Evolutionary conservation across 2,113 vertebrate species (phyloP).

Genomic region (Indicator indicator): DNA sequence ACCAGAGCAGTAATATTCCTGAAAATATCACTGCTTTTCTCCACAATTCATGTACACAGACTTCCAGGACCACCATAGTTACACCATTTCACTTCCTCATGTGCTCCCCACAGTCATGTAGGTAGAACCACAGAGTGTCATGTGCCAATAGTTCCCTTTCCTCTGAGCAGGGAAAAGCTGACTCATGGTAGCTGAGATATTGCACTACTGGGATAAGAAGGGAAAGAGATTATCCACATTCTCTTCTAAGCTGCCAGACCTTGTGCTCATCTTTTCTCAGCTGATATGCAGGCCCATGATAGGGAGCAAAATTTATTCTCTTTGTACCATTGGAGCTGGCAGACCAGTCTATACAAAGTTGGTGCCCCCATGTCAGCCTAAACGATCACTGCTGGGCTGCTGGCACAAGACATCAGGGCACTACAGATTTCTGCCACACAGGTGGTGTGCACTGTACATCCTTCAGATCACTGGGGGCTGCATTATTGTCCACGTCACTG

Average conservation of each 20-base stretch:
- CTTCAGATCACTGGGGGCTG: neutral
- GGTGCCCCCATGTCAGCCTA: neutral
- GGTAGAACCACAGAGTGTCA: neutral
- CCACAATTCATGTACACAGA: neutral
- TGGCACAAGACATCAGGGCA: fast-evolving
- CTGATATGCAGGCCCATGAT: neutral
- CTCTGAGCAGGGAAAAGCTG: neutral
- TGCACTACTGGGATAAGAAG: neutral
- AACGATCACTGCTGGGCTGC: neutral
- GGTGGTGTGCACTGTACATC: neutral
- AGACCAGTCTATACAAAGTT: neutral
- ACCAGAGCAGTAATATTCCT: neutral
- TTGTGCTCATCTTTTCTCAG: neutral
- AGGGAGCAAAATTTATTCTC: neutral
- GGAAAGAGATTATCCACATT: neutral
- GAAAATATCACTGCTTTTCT: neutral
- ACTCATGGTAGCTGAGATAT: neutral
- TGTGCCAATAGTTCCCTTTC: neutral
- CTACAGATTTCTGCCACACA: neutral
- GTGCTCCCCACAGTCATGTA: neutral
- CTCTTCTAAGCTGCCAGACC: neutral
- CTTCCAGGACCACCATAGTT: neutral
- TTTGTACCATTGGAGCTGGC: neutral
- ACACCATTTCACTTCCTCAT: fast-evolving
- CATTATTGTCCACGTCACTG: neutral